phyloP scores from a whole-genome alignment of 2,113 vertebrate species.

The Taurulus bubalis region DNA sequence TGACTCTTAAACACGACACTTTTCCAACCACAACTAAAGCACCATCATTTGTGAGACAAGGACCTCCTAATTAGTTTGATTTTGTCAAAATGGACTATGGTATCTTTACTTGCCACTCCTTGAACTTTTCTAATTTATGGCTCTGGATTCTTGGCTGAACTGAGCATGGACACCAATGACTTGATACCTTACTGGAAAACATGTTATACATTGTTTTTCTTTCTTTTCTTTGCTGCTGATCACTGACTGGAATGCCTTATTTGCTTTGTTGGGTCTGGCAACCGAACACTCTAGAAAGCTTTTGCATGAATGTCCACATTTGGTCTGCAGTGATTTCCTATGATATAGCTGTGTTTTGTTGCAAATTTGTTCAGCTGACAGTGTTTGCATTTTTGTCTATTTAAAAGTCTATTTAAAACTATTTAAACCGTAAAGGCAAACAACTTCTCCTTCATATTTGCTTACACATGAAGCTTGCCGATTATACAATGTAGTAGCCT shows the following conservation, averaged over 20 bases:
- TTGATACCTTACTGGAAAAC: conserved; percentile 40
- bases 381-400: conserved; percentile 73
- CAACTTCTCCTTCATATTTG: conserved; percentile 54
- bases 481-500: conserved; percentile 64
- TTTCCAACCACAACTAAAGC: conserved; percentile 46
- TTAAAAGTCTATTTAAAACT: conserved; percentile 72
- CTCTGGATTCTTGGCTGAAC: conserved; percentile 46
- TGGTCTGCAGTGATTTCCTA: conserved; percentile 65
- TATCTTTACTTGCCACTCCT: conserved; percentile 51
- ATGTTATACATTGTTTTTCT: neutral
- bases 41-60: conserved; percentile 62
- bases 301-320: conserved; percentile 81
- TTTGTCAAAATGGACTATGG: conserved; percentile 40
- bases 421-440: conserved; percentile 58
- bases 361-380: conserved; percentile 53
- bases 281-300: conserved; percentile 54
- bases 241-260: conserved; percentile 65
- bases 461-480: conserved; percentile 72
- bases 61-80: conserved; percentile 44
- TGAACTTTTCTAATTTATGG: conserved; percentile 64
- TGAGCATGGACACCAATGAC: conserved; percentile 58
- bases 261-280: conserved; percentile 60
- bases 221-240: conserved; percentile 65
- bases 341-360: conserved; percentile 61
- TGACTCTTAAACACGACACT: conserved; percentile 85